Conservation (phyloP, 2,888 invertebrate species). For the Cryptosula pallasiana region DNA sequence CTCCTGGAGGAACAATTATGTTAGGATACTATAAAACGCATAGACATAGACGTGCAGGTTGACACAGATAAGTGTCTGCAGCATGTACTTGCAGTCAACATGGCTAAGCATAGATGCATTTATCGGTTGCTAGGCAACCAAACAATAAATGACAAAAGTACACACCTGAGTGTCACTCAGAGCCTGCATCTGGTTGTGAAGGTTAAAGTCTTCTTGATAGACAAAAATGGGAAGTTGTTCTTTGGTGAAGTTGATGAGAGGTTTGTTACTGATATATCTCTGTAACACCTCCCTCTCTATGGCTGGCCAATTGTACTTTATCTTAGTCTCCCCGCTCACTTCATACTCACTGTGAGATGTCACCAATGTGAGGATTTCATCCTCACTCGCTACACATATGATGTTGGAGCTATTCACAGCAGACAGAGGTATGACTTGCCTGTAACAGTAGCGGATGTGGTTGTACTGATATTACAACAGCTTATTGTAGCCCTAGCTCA, state of each 20-base stretch:
- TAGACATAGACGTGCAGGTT: no score
- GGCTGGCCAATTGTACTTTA: conserved; percentile 1
- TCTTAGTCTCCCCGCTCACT: neutral
- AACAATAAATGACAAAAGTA: neutral
- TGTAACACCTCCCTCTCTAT: conserved; percentile 20
- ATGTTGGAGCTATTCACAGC: conserved; percentile 4
- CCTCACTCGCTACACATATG: neutral
- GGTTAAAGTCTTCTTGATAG: conserved; percentile 23
- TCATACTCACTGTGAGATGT: conserved; percentile 15
- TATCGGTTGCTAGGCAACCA: no score
- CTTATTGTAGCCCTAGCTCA: no score
- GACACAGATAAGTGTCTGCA: no score
- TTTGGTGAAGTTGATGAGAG: neutral
- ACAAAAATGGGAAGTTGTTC: conserved; percentile 13
- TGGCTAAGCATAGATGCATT: no score
- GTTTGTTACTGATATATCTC: conserved; percentile 22
- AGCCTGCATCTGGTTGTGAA: conserved; percentile 18
- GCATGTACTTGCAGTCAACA: no score
- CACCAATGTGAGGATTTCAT: neutral
- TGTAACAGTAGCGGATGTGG: neutral
- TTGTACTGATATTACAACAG: no score
- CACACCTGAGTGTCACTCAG: conserved; percentile 8
- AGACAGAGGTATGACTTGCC: neutral
- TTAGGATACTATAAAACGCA: no score
- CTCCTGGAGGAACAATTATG: neutral